These are phyloP conservation scores for Atrichornis clamosus DNA, from an alignment of 2,113 vertebrate genomes.

Conservation along the genomic window DNA sequence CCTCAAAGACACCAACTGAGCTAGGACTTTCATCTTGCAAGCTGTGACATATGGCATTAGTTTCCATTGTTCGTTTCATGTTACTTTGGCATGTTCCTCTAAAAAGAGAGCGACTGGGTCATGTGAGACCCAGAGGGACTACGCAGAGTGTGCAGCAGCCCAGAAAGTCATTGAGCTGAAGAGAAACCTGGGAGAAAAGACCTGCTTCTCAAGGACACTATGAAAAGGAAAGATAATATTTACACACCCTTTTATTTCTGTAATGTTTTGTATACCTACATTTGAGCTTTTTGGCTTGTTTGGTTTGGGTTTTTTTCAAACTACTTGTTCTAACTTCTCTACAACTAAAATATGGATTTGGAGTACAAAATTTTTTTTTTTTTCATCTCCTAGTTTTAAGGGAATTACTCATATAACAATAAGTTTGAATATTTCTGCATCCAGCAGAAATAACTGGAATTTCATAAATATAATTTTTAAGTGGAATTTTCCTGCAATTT, in stretches of 20 bases:
- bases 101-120: not conserved
- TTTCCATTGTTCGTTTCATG: not conserved
- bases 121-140: not conserved
- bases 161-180: not conserved
- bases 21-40: not conserved
- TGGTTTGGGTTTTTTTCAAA: not conserved
- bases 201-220: not conserved
- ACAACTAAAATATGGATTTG: not conserved
- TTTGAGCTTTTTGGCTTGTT: not conserved
- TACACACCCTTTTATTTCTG: not conserved
- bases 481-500: not conserved
- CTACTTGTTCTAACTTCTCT: not conserved
- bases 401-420: not conserved
- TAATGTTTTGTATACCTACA: not conserved
- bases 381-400: not conserved
- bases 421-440: not conserved
- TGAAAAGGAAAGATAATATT: not conserved
- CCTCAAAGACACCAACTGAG: not conserved
- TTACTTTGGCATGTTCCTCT: not conserved
- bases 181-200: constrained; percentile 8
- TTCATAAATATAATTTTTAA: not conserved
- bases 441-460: not conserved
- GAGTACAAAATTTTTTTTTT: not conserved
- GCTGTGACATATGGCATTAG: not conserved
- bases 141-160: not conserved